These are phyloP conservation scores for Trissoscelio sp. DNA, from an alignment of 2,888 invertebrate genomes.

Conservation along the genomic window DNA sequence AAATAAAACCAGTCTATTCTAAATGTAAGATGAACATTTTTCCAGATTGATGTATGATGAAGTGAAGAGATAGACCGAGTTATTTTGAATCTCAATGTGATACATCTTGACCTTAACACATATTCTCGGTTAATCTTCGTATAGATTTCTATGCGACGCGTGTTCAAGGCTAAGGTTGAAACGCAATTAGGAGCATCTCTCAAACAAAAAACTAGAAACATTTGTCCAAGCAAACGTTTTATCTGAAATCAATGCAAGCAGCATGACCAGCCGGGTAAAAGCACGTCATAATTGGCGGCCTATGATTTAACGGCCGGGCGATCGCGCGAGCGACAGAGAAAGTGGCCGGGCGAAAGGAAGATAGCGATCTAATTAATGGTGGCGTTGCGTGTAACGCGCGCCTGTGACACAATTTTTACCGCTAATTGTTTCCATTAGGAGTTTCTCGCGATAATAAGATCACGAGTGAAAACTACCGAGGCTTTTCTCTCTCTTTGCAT, in stretches of 20 bases:
- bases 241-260: constrained; percentile 51
- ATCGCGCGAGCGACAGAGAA: constrained; percentile 44
- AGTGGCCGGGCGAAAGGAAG: constrained; percentile 42
- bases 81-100: constrained; percentile 40
- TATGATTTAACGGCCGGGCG: constrained; percentile 58
- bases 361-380: constrained; percentile 48
- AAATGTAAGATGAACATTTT: too few relatives aligned
- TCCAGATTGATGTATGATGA: too few relatives aligned
- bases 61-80: background rate
- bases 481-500: background rate
- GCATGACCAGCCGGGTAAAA: constrained; percentile 58
- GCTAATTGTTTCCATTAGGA: constrained; percentile 26
- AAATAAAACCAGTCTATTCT: background rate
- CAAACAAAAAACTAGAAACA: constrained; percentile 46
- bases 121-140: constrained; percentile 50
- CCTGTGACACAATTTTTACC: constrained; percentile 52
- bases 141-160: constrained; percentile 56
- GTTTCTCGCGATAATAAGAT: constrained; percentile 19
- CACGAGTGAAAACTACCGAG: constrained; percentile 18
- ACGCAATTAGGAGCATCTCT: constrained; percentile 33
- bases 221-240: constrained; percentile 27
- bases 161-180: constrained; percentile 61
- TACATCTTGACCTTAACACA: constrained; percentile 62
- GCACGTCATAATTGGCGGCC: constrained; percentile 47
- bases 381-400: constrained; percentile 32